Evolutionary conservation across 2,797 vertebrate genomes (phyloP).

Genomic region (Chelmon rostratus): DNA sequence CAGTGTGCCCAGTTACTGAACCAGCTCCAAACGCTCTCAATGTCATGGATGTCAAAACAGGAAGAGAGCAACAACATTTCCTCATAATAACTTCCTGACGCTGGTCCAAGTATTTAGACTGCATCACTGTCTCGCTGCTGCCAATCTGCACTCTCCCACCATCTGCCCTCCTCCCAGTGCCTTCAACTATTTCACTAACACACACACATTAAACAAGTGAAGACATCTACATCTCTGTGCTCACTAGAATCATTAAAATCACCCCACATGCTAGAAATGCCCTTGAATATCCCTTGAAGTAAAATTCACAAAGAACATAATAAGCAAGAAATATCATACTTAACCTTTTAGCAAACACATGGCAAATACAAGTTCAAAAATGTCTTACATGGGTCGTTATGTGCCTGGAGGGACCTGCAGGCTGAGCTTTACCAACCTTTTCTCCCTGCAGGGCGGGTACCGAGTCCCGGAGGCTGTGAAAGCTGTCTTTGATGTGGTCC

Average conservation of each 20-base stretch:
- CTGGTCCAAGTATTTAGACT: conserved; percentile 66
- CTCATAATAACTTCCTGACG: conserved; percentile 78
- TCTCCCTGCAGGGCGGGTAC: conserved; percentile 98
- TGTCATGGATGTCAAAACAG: conserved; percentile 75
- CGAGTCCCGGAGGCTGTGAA: conserved; percentile 98
- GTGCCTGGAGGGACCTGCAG: conserved; percentile 51
- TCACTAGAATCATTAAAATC: not conserved
- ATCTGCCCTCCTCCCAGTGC: conserved; percentile 45
- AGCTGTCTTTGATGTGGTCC: conserved; percentile 99
- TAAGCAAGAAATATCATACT: conserved; percentile 6
- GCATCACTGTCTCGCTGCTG: conserved; percentile 48
- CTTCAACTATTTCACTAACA: conserved; percentile 9
- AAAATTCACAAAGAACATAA: not conserved
- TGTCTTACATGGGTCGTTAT: conserved; percentile 35
- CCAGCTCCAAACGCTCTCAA: conserved; percentile 43
- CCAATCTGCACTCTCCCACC: conserved; percentile 56
- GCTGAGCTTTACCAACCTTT: conserved; percentile 91
- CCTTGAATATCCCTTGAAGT: not conserved
- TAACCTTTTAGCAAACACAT: conserved; percentile 25
- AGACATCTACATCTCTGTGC: conserved; percentile 31
- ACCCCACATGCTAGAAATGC: not conserved
- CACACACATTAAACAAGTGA: not conserved
- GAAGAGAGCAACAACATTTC: conserved; percentile 75
- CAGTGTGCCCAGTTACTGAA: conserved; percentile 39
- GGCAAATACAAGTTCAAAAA: conserved; percentile 16